Base-by-base conservation (phyloP, 2,888 invertebrate species). In the Drosophila seclusa region DNA sequence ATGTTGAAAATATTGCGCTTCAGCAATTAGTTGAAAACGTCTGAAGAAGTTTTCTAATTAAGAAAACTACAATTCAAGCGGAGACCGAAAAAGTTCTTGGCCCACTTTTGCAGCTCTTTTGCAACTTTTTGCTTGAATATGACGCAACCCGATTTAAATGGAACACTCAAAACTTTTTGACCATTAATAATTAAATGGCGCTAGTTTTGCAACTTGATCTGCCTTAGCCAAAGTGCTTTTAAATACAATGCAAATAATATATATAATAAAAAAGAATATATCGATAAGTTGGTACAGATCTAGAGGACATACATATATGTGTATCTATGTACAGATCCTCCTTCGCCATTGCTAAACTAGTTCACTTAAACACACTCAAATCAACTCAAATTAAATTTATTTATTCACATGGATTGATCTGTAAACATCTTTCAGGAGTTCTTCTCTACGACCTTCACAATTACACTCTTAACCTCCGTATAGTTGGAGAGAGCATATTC, bases 401-500 rank as follows among this genome's bases (percentile, higher is more conserved):
- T 32, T 0, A 10, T 32, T 10, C 4, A 32, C 0, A 32, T 10
- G 4, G 21, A 10, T 34, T 21, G 4, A 52, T n/a, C 8, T 32
- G 8, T 8, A 8, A 5, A 18, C 36, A 24, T 4, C 11, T 10
- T 21, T 94, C 96, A 97, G 54, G 97, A 97, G 92, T 96, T 97
- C 93, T 97, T 98, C 81, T 95, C 94, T 1, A 95, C 94, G 27
- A 96, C 90, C 91, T 96, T 96, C 60, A 95, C 94, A 87, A 97
- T 95, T 45, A 99, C 98, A 61, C 96, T 95, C 94, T 99, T 99
- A 5, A 99, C 97, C 94, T 99, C 99, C 0, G 97, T 97, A 93
- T 99, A 99, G 85, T 97, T 97, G 77, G 96, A 94, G 72, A 99
- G 94, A 31, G 98, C 99, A 93, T 99, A 98, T 91, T 98, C 97